These are phyloP conservation scores for Netelia virgata DNA, from an alignment of 2,888 invertebrate genomes.

Conservation along the genomic window DNA sequence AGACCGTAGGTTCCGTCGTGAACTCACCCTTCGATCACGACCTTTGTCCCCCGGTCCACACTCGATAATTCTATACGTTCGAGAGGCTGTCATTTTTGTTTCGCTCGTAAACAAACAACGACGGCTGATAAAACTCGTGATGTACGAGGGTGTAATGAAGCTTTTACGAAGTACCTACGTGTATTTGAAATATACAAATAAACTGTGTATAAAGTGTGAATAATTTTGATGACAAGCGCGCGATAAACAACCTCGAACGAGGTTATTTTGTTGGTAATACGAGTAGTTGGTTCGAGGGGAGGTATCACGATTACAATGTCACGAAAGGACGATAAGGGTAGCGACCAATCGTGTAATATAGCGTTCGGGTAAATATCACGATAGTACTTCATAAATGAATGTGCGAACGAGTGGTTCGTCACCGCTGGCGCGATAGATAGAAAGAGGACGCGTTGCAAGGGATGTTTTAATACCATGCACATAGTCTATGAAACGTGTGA, in stretches of 20 bases:
- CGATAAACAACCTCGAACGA: constrained; percentile 8
- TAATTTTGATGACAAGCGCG: constrained; percentile 12
- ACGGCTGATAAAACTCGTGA: neutral
- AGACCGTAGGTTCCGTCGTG: neutral
- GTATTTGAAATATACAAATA: neutral
- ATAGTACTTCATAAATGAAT: constrained; percentile 1
- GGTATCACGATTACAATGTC: neutral
- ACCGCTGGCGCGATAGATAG: neutral
- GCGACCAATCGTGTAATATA: neutral
- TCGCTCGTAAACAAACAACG: constrained; percentile 7
- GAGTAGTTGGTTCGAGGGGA: neutral
- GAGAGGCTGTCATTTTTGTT: constrained; percentile 11
- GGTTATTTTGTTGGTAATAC: neutral
- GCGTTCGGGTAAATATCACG: constrained; percentile 11
- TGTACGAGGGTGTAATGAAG: constrained; percentile 10
- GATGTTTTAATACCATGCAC: neutral
- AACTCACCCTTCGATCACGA: neutral
- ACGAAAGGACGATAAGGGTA: neutral
- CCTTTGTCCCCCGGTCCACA: neutral
- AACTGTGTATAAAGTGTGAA: neutral
- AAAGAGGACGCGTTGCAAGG: neutral
- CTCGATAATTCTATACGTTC: constrained; percentile 30
- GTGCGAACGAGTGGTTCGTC: constrained; percentile 12
- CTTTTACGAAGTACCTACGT: neutral
- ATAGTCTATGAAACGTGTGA: neutral